Evolutionary conservation across 2,888 invertebrate genomes (phyloP).

Genomic region (Acleris holmiana): DNA sequence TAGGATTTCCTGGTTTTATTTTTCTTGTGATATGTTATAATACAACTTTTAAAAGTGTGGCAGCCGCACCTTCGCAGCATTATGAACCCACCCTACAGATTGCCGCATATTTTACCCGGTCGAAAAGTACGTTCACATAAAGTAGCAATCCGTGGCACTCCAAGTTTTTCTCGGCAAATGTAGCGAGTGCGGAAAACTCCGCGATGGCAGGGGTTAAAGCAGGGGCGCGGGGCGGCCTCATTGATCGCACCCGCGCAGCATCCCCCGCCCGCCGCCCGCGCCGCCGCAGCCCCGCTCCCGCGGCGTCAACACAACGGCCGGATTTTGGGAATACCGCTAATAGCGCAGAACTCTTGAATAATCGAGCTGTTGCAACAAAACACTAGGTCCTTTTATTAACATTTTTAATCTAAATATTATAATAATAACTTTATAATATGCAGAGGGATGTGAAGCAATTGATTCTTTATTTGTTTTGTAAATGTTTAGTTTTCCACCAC

Average conservation of each 20-base stretch:
- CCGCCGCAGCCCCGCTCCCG: constrained; percentile 58
- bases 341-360: constrained; percentile 4
- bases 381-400: background rate
- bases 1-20: too few relatives aligned
- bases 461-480: too few relatives aligned
- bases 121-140: constrained; percentile 35
- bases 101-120: constrained; percentile 36
- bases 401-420: too few relatives aligned
- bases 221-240: constrained; percentile 63
- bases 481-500: too few relatives aligned
- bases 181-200: constrained; percentile 37
- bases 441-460: too few relatives aligned
- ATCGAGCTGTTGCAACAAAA: background rate
- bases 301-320: constrained; percentile 61
- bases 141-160: constrained; percentile 36
- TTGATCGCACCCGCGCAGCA: constrained; percentile 78
- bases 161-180: constrained; percentile 35
- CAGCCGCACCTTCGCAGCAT: constrained; percentile 19
- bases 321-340: constrained; percentile 44
- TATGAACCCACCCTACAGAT: constrained; percentile 29
- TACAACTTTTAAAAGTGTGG: background rate
- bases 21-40: background rate
- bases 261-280: constrained; percentile 53
- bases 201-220: constrained; percentile 36
- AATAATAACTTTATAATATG: too few relatives aligned